These are phyloP conservation scores for Poliocrania exsul DNA, from an alignment of 2,797 vertebrate species.

Conservation along the genomic window DNA sequence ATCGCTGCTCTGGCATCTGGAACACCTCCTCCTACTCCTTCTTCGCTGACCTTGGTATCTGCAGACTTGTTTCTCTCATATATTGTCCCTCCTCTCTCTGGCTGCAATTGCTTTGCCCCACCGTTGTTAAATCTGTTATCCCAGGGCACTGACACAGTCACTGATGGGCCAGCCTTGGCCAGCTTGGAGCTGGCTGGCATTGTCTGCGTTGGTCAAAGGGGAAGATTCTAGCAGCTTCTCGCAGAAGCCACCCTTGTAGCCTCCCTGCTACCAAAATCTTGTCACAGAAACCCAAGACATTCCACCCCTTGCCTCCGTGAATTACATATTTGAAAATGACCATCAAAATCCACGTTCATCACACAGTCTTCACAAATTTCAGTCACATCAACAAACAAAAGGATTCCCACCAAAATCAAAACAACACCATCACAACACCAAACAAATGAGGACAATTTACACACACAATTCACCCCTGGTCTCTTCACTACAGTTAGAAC, in stretches of 20 bases:
- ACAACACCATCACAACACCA: background rate
- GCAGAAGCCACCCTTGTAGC: background rate
- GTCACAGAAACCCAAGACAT: background rate
- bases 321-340: background rate
- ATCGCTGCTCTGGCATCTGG: background rate
- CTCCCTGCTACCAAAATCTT: background rate
- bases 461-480: background rate
- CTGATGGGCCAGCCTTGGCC: background rate
- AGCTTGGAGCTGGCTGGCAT: background rate
- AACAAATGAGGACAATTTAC: background rate
- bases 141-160: background rate
- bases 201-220: rapidly evolving
- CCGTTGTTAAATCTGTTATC: background rate
- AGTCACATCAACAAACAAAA: background rate
- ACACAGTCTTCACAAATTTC: background rate
- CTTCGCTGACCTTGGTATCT: background rate
- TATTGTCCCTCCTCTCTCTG: background rate
- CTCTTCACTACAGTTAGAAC: background rate
- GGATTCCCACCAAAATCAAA: background rate
- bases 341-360: background rate
- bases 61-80: background rate
- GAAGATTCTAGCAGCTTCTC: background rate
- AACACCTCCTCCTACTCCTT: background rate
- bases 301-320: background rate
- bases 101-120: background rate